Evolutionary conservation across 2,888 invertebrate genomes (phyloP).

Genomic region (Drosophila yooni): DNA sequence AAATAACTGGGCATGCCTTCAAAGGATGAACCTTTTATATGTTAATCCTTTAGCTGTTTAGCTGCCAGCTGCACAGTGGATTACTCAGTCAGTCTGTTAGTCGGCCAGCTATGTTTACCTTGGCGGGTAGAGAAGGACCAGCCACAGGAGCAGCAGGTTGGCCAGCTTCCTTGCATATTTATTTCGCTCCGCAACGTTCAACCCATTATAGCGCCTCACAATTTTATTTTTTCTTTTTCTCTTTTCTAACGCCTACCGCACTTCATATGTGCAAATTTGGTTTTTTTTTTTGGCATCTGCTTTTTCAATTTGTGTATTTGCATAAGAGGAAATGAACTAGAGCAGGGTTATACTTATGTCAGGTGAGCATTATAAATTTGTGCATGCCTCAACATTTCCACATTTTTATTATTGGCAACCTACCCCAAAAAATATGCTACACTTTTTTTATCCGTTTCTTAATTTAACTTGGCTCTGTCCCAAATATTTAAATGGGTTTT

Average conservation of each 20-base stretch:
- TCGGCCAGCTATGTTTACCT: constrained; percentile 36
- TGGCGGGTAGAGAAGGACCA: constrained; percentile 1
- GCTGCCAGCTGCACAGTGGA: constrained; percentile 37
- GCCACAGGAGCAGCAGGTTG: constrained; percentile 9
- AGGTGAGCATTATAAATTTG: constrained; percentile 26
- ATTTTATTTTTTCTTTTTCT: constrained; percentile 35
- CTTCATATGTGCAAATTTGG: constrained; percentile 33
- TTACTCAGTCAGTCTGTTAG: constrained; percentile 44
- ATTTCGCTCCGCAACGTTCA: constrained; percentile 12
- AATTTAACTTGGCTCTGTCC: constrained; percentile 23
- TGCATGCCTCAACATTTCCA: not conserved
- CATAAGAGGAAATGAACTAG: constrained; percentile 37
- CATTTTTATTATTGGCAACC: constrained; percentile 31
- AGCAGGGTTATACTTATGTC: constrained; percentile 34
- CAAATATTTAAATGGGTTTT: constrained; percentile 74
- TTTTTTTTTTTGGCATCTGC: constrained; percentile 12
- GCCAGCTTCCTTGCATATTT: constrained; percentile 3
- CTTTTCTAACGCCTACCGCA: constrained; percentile 32
- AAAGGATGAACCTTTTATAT: constrained; percentile 64
- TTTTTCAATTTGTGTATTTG: constrained; percentile 56
- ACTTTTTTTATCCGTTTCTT: constrained; percentile 22
- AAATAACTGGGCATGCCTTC: constrained; percentile 28
- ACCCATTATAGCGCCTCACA: constrained; percentile 17
- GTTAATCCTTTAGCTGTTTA: constrained; percentile 52
- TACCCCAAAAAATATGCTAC: constrained; percentile 49